Percentiles rank a stretch among this genome's conserved stretches.
Evolutionary conservation across 2,888 invertebrate genomes (phyloP).

Genomic region (Melangyna quadrimaculata): DNA sequence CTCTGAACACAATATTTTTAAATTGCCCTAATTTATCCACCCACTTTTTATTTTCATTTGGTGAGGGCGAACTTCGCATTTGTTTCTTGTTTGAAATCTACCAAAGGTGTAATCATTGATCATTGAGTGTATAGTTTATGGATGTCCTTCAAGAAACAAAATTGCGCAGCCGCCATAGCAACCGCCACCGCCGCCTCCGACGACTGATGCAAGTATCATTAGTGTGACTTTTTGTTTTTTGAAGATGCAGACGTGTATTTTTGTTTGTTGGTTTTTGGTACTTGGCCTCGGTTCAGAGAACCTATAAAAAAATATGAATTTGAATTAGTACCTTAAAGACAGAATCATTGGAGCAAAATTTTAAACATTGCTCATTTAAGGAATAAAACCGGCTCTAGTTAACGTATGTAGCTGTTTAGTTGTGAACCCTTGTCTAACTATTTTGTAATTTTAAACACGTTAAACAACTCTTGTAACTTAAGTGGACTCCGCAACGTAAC

Average conservation of each 20-base stretch:
- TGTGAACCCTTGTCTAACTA: too few species aligned
- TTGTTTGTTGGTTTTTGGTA: too few species aligned
- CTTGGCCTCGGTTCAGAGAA: background rate
- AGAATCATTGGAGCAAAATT: too few species aligned
- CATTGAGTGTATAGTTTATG: constrained; percentile 58
- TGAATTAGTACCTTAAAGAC: too few species aligned
- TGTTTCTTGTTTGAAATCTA: constrained; percentile 25
- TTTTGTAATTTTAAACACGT: too few species aligned
- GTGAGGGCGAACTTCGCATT: constrained; percentile 40
- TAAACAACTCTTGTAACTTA: too few species aligned
- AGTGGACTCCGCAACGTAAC: too few species aligned
- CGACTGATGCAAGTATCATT: constrained; percentile 21
- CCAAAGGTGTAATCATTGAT: constrained; percentile 63
- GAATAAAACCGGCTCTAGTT: too few species aligned
- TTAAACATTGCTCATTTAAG: too few species aligned
- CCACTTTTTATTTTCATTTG: constrained; percentile 51
- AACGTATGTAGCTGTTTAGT: too few species aligned
- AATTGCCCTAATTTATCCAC: constrained; percentile 70
- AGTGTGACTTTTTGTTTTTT: constrained; percentile 9
- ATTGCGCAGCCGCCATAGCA: background rate
- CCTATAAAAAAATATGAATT: background rate
- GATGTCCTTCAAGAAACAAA: constrained; percentile 49
- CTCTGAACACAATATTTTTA: constrained; percentile 44
- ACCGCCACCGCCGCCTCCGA: background rate
- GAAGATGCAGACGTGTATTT: constrained; percentile 26